These are phyloP conservation scores for Ictalurus punctatus DNA, from an alignment of 2,113 vertebrate genomes.

Conservation along the genomic window DNA sequence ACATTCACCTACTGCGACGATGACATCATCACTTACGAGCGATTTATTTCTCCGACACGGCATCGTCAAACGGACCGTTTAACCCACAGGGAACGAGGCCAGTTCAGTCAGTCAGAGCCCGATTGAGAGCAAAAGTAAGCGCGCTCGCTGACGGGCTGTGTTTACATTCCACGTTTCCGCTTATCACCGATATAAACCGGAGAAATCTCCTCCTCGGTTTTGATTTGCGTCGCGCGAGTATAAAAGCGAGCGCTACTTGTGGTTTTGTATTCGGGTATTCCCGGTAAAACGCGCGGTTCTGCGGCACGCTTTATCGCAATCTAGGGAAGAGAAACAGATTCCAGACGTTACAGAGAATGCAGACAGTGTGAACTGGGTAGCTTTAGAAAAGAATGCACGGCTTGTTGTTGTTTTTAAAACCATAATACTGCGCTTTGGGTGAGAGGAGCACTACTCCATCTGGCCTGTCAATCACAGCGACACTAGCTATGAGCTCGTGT, in stretches of 20 bases:
- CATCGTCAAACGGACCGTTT: not conserved
- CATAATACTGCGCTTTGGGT: not conserved
- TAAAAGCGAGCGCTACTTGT: not conserved
- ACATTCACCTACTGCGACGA: not conserved
- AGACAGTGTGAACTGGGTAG: not conserved
- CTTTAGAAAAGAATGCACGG: not conserved
- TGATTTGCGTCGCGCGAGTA: not conserved
- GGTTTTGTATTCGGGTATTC: not conserved
- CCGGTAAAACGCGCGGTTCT: not conserved
- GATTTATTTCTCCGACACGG: not conserved
- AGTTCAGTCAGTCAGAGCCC: not conserved
- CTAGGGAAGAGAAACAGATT: not conserved
- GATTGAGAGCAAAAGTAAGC: not conserved
- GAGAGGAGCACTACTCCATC: not conserved
- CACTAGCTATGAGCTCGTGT: not conserved
- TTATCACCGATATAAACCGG: not conserved
- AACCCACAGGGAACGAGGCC: not conserved
- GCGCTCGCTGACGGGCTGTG: not conserved
- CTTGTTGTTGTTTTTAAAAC: not conserved
- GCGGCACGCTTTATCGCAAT: not conserved
- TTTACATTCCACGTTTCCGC: no score
- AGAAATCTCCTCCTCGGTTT: not conserved
- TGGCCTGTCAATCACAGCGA: not conserved
- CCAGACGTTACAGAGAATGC: not conserved
- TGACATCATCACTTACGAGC: not conserved